A percentile compares a stretch with the other conserved stretches of the same genome.
Evolutionary conservation across 2,113 vertebrate species (phyloP).

Genomic region (Sinocyclocheilus anshuiensis): DNA sequence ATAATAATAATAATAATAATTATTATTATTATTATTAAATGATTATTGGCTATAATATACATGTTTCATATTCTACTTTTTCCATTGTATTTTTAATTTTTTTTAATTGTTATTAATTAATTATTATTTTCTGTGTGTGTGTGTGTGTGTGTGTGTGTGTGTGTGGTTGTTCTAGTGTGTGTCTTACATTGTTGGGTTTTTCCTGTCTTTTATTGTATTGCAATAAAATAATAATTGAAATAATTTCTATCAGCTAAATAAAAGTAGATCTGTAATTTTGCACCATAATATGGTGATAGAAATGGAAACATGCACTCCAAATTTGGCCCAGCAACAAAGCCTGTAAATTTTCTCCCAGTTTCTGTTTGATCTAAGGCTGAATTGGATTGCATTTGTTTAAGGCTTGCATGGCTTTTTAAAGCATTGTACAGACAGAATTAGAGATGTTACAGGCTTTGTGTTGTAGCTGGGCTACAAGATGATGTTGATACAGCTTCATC

Average conservation of each 20-base stretch:
- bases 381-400: slow-evolving; percentile 43
- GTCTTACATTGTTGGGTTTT: no score
- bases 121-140: no score
- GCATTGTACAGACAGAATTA: slow-evolving; percentile 50
- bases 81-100: no score
- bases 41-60: neutral
- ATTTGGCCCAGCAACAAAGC: neutral
- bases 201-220: neutral
- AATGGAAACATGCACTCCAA: neutral
- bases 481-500: slow-evolving; percentile 49
- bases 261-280: neutral
- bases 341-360: neutral
- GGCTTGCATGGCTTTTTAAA: slow-evolving; percentile 50
- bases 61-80: neutral
- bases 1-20: neutral
- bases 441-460: slow-evolving; percentile 34
- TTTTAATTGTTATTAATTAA: neutral
- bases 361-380: neutral
- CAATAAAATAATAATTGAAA: neutral
- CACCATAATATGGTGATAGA: neutral
- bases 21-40: no score
- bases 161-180: no score
- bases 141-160: no score
- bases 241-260: neutral
- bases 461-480: slow-evolving; percentile 32